Evolutionary conservation across 2,888 invertebrate species (phyloP).

Genomic region (Melieria crassipennis): DNA sequence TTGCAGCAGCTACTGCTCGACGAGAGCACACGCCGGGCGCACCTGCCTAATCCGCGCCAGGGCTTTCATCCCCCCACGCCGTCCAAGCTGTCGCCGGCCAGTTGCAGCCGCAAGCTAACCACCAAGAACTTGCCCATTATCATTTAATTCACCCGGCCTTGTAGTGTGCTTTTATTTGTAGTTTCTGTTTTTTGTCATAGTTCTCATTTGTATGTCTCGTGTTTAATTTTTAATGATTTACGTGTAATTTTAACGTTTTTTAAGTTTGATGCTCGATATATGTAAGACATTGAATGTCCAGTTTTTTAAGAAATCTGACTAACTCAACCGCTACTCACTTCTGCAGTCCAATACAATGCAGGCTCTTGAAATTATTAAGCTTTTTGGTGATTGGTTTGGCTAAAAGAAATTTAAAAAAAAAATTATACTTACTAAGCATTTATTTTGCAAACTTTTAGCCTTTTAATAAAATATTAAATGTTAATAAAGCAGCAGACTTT

Average conservation of each 20-base stretch:
- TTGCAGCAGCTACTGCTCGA: slow-evolving; percentile 32
- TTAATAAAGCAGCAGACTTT: no score
- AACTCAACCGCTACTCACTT: no score
- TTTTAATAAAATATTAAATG: no score
- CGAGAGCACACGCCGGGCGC: slow-evolving; percentile 41
- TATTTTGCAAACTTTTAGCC: no score
- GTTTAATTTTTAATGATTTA: slow-evolving; percentile 6
- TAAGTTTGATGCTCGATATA: background rate
- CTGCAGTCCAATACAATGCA: no score
- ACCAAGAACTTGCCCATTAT: slow-evolving; percentile 58
- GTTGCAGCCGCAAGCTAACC: slow-evolving; percentile 51
- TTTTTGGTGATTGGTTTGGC: no score
- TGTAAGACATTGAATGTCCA: background rate
- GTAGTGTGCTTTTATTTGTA: no score
- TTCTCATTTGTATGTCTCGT: background rate
- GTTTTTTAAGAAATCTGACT: background rate
- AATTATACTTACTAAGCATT: no score
- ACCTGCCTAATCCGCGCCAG: slow-evolving; percentile 38
- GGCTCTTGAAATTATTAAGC: no score
- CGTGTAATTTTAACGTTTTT: background rate
- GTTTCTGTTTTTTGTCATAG: slow-evolving; percentile 1
- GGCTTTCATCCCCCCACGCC: slow-evolving; percentile 36
- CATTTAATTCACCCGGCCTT: slow-evolving; percentile 43
- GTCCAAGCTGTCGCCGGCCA: slow-evolving; percentile 39
- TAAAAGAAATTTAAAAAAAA: no score